These are phyloP conservation scores for Baryphthengus martii DNA, from an alignment of 2,113 vertebrate species.

Conservation along the genomic window DNA sequence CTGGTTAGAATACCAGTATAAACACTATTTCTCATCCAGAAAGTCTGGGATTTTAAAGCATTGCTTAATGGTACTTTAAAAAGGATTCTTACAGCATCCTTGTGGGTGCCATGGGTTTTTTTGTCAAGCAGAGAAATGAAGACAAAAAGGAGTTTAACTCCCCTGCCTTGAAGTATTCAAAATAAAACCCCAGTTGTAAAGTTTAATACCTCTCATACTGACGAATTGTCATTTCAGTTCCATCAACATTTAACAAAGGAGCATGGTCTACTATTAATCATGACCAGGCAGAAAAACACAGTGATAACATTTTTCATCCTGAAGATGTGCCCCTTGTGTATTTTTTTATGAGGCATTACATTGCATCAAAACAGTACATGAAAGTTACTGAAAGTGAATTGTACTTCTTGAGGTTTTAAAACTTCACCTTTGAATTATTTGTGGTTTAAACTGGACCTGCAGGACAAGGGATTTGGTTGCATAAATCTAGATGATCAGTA, in stretches of 20 bases:
- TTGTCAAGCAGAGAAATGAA: not conserved
- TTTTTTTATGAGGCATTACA: not conserved
- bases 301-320: not conserved
- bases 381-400: not conserved
- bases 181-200: not conserved
- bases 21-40: not conserved
- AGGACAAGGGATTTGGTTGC: not conserved
- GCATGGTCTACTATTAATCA: not conserved
- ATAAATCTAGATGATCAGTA: not conserved
- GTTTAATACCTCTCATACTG: not conserved
- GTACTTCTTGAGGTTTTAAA: not conserved
- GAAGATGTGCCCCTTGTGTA: not conserved
- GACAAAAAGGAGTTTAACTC: not conserved
- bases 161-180: not conserved
- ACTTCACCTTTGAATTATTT: not conserved
- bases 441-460: not conserved
- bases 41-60: not conserved
- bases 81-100: not conserved
- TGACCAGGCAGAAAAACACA: not conserved
- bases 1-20: not conserved
- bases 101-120: not conserved
- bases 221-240: not conserved
- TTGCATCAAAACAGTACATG: not conserved
- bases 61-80: not conserved
- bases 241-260: not conserved